Base-by-base conservation (phyloP, 2,888 invertebrate species). In the Chirona hameri region DNA sequence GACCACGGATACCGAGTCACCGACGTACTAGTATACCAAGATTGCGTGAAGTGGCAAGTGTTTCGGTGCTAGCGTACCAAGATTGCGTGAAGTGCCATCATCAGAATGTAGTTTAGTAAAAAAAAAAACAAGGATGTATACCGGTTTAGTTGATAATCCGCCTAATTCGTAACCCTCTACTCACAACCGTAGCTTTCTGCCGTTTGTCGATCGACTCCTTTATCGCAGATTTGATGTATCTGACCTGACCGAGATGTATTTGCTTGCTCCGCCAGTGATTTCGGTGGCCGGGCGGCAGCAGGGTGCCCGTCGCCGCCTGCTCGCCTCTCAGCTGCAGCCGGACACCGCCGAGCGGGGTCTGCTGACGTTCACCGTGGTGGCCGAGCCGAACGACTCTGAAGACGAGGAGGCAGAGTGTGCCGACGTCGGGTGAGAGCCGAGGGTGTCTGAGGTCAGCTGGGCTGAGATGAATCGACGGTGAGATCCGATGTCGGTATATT, bases 321-420 rank as follows among this genome's bases (percentile, higher is more conserved):
- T 76, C 39, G 46, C 76, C 21, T 4, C 18, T 9, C 46, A 46
- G 76, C 76, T 76, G 76, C 24, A 10, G 24, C 24, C 24, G 7
- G 76, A 24, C 24, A 2, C 76, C 12, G 10, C 39, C 9, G 46
- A 76, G 21, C 46, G 10, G 10, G 46, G 46, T 24, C 4, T 46
- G 21, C 4, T 76, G 39, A 39, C 39, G 1, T 82, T 82, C 79
- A 82, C 52, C 52, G 52, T 82, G 79, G 82, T 82, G 55, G 79
- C 82, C 9, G 82, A 82, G 79, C 82, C 82, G 27, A 3, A 9
- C 18, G 48, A 65, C 65, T 39, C 39, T 10, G 82, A 24, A 0
- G 65, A 69, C 29, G 79, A 82, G 9, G 57, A 39, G 39, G 80
- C 57, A 0, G 65, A 81, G 46, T 82, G 82, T 27, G 14, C 39